These are phyloP conservation scores for Hepsetus odoe DNA, from an alignment of 2,113 vertebrate species.

Conservation along the genomic window DNA sequence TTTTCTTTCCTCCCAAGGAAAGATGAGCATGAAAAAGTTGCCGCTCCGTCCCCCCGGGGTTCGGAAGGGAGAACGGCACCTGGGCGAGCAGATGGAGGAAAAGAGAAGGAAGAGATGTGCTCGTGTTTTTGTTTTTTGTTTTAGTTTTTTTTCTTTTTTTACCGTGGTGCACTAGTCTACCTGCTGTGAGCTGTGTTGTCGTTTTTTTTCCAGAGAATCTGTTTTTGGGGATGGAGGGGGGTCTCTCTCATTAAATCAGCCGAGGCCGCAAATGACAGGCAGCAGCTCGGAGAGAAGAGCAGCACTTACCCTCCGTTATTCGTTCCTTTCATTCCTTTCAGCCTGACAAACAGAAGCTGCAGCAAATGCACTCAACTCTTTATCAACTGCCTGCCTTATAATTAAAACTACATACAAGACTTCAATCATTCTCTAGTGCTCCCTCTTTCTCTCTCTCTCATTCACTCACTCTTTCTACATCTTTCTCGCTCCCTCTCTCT, in stretches of 20 bases:
- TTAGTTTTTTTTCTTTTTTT: slow-evolving; percentile 61
- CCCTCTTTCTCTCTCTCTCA: not conserved
- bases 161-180: slow-evolving; percentile 69
- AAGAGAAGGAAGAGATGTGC: slow-evolving; percentile 77
- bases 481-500: slow-evolving; percentile 69
- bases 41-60: slow-evolving; percentile 77
- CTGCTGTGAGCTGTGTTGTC: slow-evolving; percentile 79
- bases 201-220: slow-evolving; percentile 69
- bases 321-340: slow-evolving; percentile 58
- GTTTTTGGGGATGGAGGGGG: slow-evolving; percentile 47
- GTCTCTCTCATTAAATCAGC: slow-evolving; percentile 65
- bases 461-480: slow-evolving; percentile 8
- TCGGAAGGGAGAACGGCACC: slow-evolving; percentile 78
- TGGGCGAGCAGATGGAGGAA: slow-evolving; percentile 83
- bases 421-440: slow-evolving; percentile 38
- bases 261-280: slow-evolving; percentile 71
- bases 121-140: slow-evolving; percentile 63
- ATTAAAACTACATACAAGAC: slow-evolving; percentile 49
- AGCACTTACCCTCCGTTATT: slow-evolving; percentile 68
- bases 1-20: slow-evolving; percentile 69
- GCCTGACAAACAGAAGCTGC: slow-evolving; percentile 27
- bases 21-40: slow-evolving; percentile 77
- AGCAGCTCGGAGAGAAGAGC: slow-evolving; percentile 50
- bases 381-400: slow-evolving; percentile 44
- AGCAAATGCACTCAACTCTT: slow-evolving; percentile 41